Evolutionary conservation across 2,888 invertebrate species (phyloP), one percentile per base, ranked within the genome.

Genomic region (Anthrax anthrax): DNA sequence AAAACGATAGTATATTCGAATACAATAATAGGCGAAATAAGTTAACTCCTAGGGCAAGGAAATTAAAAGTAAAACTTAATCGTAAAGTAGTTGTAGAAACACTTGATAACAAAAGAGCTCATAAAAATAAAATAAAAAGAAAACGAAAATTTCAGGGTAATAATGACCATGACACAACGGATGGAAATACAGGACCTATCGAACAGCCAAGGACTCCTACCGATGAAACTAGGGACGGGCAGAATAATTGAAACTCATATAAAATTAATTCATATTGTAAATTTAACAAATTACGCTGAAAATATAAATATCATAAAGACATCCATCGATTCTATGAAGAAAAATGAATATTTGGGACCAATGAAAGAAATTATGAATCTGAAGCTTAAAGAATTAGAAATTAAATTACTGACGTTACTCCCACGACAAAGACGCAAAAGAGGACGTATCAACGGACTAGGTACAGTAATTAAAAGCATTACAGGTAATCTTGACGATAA

Each of bases 401-500:
- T 18, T 9, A 34, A 43, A 16, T 39, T 47, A 34, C 8, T 41
- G 9, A 37, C 23, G 8, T 16, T 44, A 40, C 32, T 23, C 37
- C 44, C 43, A 5, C 42, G 27, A 39, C 39, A 39, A 13, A 48
- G 46, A 27, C 39, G 38, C 13, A 48, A 29, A 46, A 39, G 46
- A 47, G 49, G 46, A 43, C 29, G 46, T 13, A 43, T 49, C 16
- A 38, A 44, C 10, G 44, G 44, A 3, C 16, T 38, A 19, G 38
- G 38, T 5, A 14, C 37, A 3, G 3, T 48, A 2, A 47, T 47
- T 19, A 49, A 50, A 32, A 40, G 37, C 17, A 50, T 50, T 18
- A 50, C 50, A 10, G 47, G 47, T 4, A 50, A 50, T 27, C 29
- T 50, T 37, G 45, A 50, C 37, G 43, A 40, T 10, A 39, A 40